These are phyloP conservation scores for Dinoponera quadriceps DNA, from an alignment of 1,140 invertebrate genomes.

Conservation along the genomic window DNA sequence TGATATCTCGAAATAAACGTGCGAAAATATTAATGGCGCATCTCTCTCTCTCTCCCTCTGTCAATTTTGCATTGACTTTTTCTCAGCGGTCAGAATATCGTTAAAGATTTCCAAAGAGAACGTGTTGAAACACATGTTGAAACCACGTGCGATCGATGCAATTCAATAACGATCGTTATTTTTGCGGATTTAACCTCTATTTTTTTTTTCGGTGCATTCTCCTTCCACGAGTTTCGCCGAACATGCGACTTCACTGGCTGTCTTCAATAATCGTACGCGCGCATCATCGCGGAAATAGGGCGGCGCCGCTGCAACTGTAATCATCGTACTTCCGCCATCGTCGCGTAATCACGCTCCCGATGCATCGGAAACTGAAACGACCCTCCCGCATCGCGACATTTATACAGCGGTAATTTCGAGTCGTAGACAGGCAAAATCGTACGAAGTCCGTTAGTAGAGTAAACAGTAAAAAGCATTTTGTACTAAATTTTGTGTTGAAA, in stretches of 20 bases:
- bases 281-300: conserved; percentile 13
- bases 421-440: too few relatives aligned
- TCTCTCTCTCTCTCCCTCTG: background rate
- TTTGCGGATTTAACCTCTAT: too few relatives aligned
- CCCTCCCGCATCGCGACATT: conserved; percentile 16
- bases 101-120: too few relatives aligned
- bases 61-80: background rate
- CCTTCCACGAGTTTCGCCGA: background rate
- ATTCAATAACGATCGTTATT: too few relatives aligned
- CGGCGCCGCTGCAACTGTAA: conserved; percentile 16
- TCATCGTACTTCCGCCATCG: conserved; percentile 36
- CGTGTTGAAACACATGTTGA: too few relatives aligned
- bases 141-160: too few relatives aligned
- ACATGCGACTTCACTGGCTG: background rate
- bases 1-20: background rate
- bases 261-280: conserved; percentile 18
- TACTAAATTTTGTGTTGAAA: too few relatives aligned
- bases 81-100: too few relatives aligned
- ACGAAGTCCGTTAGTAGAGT: too few relatives aligned
- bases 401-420: background rate
- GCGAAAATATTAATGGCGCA: background rate
- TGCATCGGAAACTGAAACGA: conserved; percentile 22
- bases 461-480: too few relatives aligned
- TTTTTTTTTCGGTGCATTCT: background rate
- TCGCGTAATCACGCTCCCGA: conserved; percentile 32